phyloP scores from a whole-genome alignment of 1,140 invertebrate species.

The Zeugodacus cucurbitae region DNA sequence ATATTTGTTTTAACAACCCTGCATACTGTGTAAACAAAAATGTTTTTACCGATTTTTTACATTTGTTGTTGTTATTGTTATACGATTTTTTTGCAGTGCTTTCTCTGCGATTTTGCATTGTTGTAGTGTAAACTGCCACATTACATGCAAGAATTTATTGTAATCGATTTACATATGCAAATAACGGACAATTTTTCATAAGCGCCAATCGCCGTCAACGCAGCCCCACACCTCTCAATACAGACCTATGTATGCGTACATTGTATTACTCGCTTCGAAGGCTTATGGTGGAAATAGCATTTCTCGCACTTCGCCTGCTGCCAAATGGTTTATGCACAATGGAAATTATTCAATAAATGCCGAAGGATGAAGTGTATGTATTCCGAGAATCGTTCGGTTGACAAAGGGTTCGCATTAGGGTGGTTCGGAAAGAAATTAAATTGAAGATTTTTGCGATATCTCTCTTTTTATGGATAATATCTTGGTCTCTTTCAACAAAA shows the following conservation, averaged over 20 bases:
- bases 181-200: conserved; percentile 66
- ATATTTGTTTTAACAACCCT: conserved; percentile 28
- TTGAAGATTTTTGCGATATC: too few relatives aligned
- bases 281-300: neutral
- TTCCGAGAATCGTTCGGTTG: neutral
- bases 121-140: conserved; percentile 9
- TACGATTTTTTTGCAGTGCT: neutral
- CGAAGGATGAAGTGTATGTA: neutral
- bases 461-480: too few relatives aligned
- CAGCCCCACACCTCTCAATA: neutral
- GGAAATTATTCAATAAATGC: conserved; percentile 64
- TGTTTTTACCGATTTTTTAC: neutral
- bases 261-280: too few relatives aligned
- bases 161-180: conserved; percentile 66
- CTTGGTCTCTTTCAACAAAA: too few relatives aligned
- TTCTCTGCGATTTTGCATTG: neutral
- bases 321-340: conserved; percentile 53
- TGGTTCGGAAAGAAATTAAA: neutral
- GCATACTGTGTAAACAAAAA: neutral
- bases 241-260: neutral
- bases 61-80: conserved; percentile 12
- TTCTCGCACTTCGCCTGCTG: neutral
- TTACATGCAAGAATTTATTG: conserved; percentile 58
- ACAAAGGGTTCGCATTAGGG: neutral
- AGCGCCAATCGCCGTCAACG: conserved; percentile 38